Percentiles rank a stretch among this genome's conserved stretches.
Evolutionary conservation across 2,888 invertebrate genomes (phyloP).

Genomic region (Perizoma affinitatum): DNA sequence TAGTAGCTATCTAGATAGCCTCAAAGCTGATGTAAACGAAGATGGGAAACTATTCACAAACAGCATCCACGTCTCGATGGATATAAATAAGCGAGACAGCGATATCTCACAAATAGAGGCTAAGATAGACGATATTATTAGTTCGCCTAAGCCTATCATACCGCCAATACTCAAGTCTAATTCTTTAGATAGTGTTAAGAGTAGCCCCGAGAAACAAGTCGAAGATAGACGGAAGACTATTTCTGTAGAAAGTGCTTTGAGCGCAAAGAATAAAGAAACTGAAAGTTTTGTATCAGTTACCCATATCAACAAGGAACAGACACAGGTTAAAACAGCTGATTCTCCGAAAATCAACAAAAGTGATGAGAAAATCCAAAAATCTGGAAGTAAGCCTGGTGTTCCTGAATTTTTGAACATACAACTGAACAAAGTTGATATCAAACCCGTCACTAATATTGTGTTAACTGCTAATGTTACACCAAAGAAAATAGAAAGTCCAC

Average conservation of each 20-base stretch:
- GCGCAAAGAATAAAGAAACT: slow-evolving; percentile 51
- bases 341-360: slow-evolving; percentile 62
- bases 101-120: slow-evolving; percentile 82
- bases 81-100: slow-evolving; percentile 70
- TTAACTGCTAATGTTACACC: slow-evolving; percentile 85
- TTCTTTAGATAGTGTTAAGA: slow-evolving; percentile 85
- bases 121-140: slow-evolving; percentile 82
- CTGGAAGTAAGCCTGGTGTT: slow-evolving; percentile 64
- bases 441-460: slow-evolving; percentile 86
- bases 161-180: slow-evolving; percentile 79
- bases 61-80: slow-evolving; percentile 71
- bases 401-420: slow-evolving; percentile 89
- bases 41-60: slow-evolving; percentile 72
- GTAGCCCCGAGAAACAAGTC: slow-evolving; percentile 77
- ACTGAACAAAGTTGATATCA: slow-evolving; percentile 87
- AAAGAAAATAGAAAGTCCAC: slow-evolving; percentile 74
- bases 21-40: slow-evolving; percentile 70
- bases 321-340: slow-evolving; percentile 56
- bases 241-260: slow-evolving; percentile 77
- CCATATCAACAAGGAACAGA: slow-evolving; percentile 80
- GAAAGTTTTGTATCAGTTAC: slow-evolving; percentile 84
- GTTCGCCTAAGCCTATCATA: slow-evolving; percentile 79
- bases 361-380: slow-evolving; percentile 68
- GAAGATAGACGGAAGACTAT: slow-evolving; percentile 79
- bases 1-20: slow-evolving; percentile 77